Evolutionary conservation across 2,113 vertebrate genomes (phyloP).

Genomic region (Apaloderma vittatum): DNA sequence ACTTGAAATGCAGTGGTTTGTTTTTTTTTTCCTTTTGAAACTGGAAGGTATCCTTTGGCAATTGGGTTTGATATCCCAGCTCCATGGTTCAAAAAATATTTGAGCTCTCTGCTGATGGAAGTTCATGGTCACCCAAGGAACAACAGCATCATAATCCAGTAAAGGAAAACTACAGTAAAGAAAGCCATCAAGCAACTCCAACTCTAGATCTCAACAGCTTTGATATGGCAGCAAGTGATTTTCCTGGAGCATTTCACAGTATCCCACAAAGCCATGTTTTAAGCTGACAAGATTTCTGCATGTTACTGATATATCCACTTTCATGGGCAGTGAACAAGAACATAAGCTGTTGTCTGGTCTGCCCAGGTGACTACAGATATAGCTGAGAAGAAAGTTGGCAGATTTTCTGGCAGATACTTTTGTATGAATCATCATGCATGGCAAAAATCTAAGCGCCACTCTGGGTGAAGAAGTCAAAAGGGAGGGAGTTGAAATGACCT

Average conservation of each 20-base stretch:
- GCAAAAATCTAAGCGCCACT: not conserved
- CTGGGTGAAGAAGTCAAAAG: not conserved
- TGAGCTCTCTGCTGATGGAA: not conserved
- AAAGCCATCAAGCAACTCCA: not conserved
- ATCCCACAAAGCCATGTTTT: not conserved
- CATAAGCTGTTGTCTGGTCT: rapidly evolving
- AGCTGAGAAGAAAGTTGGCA: not conserved
- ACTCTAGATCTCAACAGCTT: not conserved
- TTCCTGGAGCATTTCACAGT: not conserved
- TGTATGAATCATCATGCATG: not conserved
- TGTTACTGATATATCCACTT: not conserved
- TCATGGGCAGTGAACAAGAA: not conserved
- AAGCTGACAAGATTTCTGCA: not conserved
- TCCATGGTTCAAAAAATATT: not conserved
- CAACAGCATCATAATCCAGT: not conserved
- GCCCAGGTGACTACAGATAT: not conserved
- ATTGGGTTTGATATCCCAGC: not conserved
- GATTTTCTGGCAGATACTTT: not conserved
- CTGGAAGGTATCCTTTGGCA: not conserved
- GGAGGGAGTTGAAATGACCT: not conserved
- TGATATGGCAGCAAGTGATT: rapidly evolving
- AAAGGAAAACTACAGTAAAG: not conserved
- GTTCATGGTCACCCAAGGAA: not conserved
- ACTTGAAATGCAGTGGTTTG: not conserved
- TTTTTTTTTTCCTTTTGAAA: not conserved